These are phyloP conservation scores for Brachyhypopomus occidentalis DNA, from an alignment of 2,113 vertebrate genomes.

Conservation along the genomic window DNA sequence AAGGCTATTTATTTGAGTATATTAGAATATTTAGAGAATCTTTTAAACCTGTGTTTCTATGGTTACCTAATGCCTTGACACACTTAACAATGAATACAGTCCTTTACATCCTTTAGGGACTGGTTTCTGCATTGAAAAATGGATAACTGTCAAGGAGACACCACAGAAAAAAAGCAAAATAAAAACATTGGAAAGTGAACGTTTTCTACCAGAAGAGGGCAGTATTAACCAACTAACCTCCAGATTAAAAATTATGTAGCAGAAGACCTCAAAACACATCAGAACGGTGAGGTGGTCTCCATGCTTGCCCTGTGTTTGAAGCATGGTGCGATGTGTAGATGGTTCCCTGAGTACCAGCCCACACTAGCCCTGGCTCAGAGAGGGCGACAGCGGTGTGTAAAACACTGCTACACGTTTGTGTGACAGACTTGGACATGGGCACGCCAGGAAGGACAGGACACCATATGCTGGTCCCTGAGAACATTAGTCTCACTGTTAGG, in stretches of 20 bases:
- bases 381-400: slow-evolving; percentile 7
- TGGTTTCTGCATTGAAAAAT: not conserved
- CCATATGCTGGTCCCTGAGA: slow-evolving; percentile 31
- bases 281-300: not conserved
- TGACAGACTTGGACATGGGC: slow-evolving; percentile 24
- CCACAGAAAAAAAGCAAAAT: not conserved
- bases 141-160: not conserved
- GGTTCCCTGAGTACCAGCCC: not conserved
- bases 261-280: not conserved
- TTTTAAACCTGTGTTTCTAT: slow-evolving; percentile 11
- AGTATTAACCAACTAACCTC: slow-evolving; percentile 49
- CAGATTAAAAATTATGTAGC: not conserved
- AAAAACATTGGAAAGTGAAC: slow-evolving; percentile 13
- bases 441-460: slow-evolving; percentile 23
- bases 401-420: slow-evolving; percentile 8
- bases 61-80: slow-evolving; percentile 3
- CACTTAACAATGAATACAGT: not conserved
- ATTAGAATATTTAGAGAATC: slow-evolving; percentile 30
- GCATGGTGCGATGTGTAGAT: not conserved
- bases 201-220: slow-evolving; percentile 63
- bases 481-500: slow-evolving; percentile 27
- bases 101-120: not conserved
- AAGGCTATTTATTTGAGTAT: slow-evolving; percentile 38
- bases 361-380: not conserved
- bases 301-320: not conserved